Evolutionary conservation across 2,888 invertebrate genomes (phyloP).

Genomic region (Rhamphomyia laevipes): DNA sequence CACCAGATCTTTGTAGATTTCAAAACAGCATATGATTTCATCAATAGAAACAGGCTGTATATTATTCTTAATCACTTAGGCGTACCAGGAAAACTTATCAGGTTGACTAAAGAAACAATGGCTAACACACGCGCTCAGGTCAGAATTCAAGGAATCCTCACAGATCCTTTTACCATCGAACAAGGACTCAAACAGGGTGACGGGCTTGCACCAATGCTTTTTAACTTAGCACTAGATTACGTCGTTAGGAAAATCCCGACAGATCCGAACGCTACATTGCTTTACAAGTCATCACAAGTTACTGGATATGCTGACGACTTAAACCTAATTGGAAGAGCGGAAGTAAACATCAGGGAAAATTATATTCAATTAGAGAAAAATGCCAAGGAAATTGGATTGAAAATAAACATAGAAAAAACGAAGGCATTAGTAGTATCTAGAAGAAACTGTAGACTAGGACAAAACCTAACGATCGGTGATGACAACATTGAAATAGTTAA

Average conservation of each 20-base stretch:
- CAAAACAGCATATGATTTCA: not conserved
- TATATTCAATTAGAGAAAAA: not conserved
- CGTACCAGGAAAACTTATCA: not conserved
- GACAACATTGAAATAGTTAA: too few relatives aligned
- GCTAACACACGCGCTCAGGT: not conserved
- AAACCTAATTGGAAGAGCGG: not conserved
- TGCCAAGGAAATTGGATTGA: not conserved
- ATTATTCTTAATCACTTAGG: not conserved
- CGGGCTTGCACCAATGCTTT: too few relatives aligned
- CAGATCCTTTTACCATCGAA: not conserved
- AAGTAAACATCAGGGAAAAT: not conserved
- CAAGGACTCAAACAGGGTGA: not conserved
- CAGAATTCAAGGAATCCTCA: not conserved
- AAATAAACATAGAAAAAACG: conserved; percentile 1
- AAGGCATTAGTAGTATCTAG: not conserved
- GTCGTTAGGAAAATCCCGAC: not conserved
- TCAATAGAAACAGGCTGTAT: not conserved
- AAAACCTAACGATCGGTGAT: too few relatives aligned
- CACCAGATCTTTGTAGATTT: not conserved
- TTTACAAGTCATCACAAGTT: not conserved
- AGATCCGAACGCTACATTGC: not conserved
- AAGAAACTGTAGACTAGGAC: not conserved
- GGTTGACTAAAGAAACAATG: not conserved
- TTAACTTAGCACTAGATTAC: conserved; percentile 2
- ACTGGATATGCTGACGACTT: conserved; percentile 3